phyloP scores from a whole-genome alignment of 2,797 vertebrate genomes.

The Eulemur albifrons region DNA sequence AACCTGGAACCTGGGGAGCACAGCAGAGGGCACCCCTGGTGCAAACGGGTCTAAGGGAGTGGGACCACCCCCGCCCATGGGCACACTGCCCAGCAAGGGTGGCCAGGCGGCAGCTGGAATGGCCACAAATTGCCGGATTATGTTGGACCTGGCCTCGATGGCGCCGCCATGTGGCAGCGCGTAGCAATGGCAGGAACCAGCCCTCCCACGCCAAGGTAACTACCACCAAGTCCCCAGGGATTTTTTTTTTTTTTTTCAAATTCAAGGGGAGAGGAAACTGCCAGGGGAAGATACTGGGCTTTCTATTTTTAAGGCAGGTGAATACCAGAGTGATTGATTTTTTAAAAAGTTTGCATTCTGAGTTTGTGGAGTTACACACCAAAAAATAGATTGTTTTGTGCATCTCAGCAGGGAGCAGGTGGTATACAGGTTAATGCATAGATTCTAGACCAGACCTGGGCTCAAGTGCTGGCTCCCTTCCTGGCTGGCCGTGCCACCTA shows the following conservation, averaged over 20 bases:
- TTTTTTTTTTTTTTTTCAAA: neutral
- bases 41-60: neutral
- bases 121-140: neutral
- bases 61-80: no score
- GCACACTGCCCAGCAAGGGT: rapidly evolving
- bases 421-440: neutral
- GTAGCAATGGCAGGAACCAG: neutral
- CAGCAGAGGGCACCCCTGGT: neutral
- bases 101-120: no score
- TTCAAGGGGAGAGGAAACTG: neutral
- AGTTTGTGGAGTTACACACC: neutral
- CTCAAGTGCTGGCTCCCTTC: neutral
- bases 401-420: neutral
- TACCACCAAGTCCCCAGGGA: neutral
- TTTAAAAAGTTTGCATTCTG: neutral
- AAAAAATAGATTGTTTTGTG: neutral
- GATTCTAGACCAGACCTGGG: neutral
- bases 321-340: neutral
- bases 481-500: neutral
- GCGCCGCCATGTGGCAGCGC: neutral
- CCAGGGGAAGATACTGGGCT: neutral
- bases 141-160: neutral
- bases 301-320: neutral
- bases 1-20: no score
- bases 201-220: neutral